Percentiles rank a stretch among this genome's conserved stretches.
These are phyloP conservation scores for Aricia agestis DNA, from an alignment of 1,140 invertebrate genomes.

Conservation along the genomic window DNA sequence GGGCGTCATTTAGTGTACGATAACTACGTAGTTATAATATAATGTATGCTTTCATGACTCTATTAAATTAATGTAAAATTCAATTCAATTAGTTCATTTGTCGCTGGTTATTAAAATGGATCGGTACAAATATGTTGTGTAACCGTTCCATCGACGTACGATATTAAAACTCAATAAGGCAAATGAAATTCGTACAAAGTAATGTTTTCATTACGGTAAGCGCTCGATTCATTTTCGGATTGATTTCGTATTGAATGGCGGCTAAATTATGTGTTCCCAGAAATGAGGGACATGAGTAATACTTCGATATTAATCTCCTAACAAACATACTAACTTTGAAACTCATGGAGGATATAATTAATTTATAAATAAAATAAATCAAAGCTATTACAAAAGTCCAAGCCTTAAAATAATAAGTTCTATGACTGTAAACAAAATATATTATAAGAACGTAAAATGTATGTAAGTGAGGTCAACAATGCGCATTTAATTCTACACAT, in stretches of 20 bases:
- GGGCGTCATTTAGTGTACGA: too few species aligned
- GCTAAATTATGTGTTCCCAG: neutral
- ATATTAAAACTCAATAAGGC: slow-evolving; percentile 14
- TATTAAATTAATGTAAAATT: neutral
- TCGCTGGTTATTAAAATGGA: neutral
- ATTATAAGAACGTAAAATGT: too few species aligned
- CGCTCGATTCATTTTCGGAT: neutral
- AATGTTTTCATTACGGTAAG: slow-evolving; percentile 9
- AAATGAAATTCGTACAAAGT: slow-evolving; percentile 8
- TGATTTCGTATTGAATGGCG: neutral
- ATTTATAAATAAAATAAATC: too few species aligned
- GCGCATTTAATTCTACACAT: too few species aligned
- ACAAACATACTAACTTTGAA: too few species aligned
- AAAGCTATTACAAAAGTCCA: too few species aligned
- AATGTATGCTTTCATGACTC: too few species aligned
- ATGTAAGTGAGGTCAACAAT: too few species aligned
- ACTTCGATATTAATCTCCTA: neutral
- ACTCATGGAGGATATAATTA: too few species aligned
- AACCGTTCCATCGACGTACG: neutral
- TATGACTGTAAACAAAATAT: too few species aligned
- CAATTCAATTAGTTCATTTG: neutral
- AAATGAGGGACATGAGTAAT: neutral
- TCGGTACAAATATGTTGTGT: neutral
- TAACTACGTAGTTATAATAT: too few species aligned
- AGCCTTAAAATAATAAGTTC: too few species aligned